Evolutionary conservation across 2,888 invertebrate species (phyloP), one percentile per base, ranked within the genome.

Genomic region (Eupithecia insigniata): DNA sequence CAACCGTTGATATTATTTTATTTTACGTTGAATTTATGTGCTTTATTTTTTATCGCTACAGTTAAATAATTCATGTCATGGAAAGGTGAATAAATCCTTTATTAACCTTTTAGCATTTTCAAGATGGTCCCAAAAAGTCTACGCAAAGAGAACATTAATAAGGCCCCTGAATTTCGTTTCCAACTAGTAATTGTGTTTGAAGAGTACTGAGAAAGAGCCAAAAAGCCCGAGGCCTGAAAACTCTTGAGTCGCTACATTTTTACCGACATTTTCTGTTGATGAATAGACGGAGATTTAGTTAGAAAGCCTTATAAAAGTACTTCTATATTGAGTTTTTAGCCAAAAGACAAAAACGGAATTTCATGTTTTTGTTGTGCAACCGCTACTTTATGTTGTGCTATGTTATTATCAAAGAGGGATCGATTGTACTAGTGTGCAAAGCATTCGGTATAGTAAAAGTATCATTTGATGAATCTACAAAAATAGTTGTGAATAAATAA

Each of bases 141-240:
- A 66, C 65, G 69, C 30, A 68, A 43, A 67, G 46, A 67, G 46
- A 64, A 34, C 58, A 74, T 71, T 72, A 70, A 69, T 74, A 76
- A 67, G 64, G 72, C 72, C 76, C 71, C 73, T 70, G 74, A 76
- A 76, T 78, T 75, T 68, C 73, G 70, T 75, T 74, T 60, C 68
- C 71, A 72, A 74, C 74, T 73, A 72, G 74, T 75, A 77, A 79
- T 75, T 77, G 75, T 79, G 74, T 77, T 77, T 79, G 75, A 76
- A 76, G 73, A 79, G 69, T 62, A 69, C 75, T 69, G 70, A 74
- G 72, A 64, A 36, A 34, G 32, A 22, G 55, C 22, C 62, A 30
- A 62, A 22, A 60, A 30, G 46, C 46, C 28, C 8, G 10, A 30
- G 18, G 22, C 7, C 22, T 60, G 7, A 18, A 30, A 60, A 16